phyloP scores from a whole-genome alignment of 2,113 vertebrate genomes.

The Anhinga anhinga region DNA sequence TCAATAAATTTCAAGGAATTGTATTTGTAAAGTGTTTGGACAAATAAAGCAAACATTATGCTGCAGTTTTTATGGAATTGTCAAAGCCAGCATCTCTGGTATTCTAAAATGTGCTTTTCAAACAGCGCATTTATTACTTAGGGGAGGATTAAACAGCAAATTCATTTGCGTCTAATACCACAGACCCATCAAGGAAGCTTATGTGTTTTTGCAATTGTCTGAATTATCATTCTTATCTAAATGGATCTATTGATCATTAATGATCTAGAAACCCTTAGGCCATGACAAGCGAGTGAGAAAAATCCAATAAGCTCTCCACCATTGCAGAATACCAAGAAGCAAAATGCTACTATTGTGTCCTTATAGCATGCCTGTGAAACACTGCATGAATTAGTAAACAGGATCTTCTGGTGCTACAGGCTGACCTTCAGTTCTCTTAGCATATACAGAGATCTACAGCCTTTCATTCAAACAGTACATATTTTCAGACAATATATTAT shows the following conservation, averaged over 20 bases:
- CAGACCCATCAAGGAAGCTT: not conserved
- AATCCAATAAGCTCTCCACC: conserved; percentile 33
- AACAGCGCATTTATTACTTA: not conserved
- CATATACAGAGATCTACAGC: not conserved
- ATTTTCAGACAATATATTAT: not conserved
- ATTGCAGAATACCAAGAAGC: conserved; percentile 51
- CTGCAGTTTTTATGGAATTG: not conserved
- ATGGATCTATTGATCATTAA: conserved; percentile 60
- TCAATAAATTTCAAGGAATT: not conserved
- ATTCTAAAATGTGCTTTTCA: conserved; percentile 6
- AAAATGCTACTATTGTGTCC: not conserved
- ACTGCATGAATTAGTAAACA: conserved; percentile 39
- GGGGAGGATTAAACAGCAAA: not conserved
- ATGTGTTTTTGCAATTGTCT: conserved; percentile 46
- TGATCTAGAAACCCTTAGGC: conserved; percentile 54
- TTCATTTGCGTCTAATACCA: not conserved
- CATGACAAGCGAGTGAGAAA: conserved; percentile 20
- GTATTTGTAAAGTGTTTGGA: not conserved
- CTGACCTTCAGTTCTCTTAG: conserved; percentile 24
- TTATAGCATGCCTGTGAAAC: not conserved
- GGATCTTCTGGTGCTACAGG: not conserved
- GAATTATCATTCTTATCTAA: conserved; percentile 59
- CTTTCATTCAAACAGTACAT: not conserved
- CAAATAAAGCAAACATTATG: not conserved
- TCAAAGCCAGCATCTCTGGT: not conserved